These are phyloP conservation scores for Chondrilla cf. caribensis DNA, from an alignment of 37 sponge, comb jelly and placozoan species.

Conservation along the genomic window DNA sequence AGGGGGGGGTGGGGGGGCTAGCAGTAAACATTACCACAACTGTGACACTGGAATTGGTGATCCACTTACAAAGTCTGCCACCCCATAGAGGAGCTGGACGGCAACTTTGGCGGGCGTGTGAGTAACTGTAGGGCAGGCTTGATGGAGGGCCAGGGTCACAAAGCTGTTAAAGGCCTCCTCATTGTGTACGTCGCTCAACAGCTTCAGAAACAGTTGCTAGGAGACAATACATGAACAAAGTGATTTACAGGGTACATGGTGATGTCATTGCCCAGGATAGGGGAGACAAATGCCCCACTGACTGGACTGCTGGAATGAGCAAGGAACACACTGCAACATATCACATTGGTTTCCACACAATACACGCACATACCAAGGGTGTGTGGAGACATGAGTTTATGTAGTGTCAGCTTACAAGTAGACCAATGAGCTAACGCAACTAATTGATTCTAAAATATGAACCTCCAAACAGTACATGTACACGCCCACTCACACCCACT, in stretches of 20 bases:
- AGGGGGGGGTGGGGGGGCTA: not conserved
- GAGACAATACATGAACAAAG: not conserved
- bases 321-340: too few relatives aligned
- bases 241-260: too few relatives aligned
- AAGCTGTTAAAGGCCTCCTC: constrained; percentile 41
- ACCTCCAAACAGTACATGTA: not conserved
- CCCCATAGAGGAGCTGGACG: constrained; percentile 83
- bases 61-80: constrained; percentile 70
- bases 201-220: not conserved
- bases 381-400: too few relatives aligned
- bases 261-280: too few relatives aligned
- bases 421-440: too few relatives aligned
- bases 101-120: constrained; percentile 71
- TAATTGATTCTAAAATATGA: too few relatives aligned
- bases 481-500: too few relatives aligned
- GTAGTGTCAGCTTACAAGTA: too few relatives aligned
- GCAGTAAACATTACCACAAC: constrained; percentile 2
- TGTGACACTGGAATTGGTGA: too few relatives aligned
- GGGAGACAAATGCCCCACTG: too few relatives aligned
- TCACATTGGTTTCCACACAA: too few relatives aligned
- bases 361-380: not conserved
- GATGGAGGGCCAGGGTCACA: constrained; percentile 51
- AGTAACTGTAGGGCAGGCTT: constrained; percentile 72
- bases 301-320: too few relatives aligned
- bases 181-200: not conserved